A percentile compares a stretch with the other conserved stretches of the same genome.
These are phyloP conservation scores for Sphaeramia orbicularis DNA, from an alignment of 2,797 vertebrate genomes.

Conservation along the genomic window DNA sequence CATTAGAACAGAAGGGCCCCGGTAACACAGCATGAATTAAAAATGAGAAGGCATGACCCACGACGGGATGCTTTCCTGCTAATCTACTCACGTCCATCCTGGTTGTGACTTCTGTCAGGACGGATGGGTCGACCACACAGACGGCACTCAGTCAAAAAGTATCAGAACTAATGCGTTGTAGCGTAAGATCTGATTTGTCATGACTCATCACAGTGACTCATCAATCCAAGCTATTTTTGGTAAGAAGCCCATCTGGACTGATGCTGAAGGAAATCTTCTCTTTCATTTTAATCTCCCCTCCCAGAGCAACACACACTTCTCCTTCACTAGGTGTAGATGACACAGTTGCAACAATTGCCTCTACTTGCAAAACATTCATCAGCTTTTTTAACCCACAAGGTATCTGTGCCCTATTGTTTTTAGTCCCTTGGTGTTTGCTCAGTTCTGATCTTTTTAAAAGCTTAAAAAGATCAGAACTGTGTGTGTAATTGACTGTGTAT, in stretches of 20 bases:
- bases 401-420: not conserved
- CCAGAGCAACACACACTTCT: not conserved
- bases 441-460: constrained; percentile 5
- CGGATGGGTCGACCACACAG: constrained; percentile 19
- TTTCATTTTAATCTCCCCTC: constrained; percentile 17
- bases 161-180: not conserved
- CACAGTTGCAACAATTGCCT: not conserved
- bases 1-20: constrained; percentile 75
- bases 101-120: constrained; percentile 35
- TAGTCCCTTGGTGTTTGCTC: not conserved
- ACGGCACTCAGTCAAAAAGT: constrained; percentile 7
- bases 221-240: not conserved
- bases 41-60: constrained; percentile 70
- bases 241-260: not conserved
- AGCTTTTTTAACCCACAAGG: no score
- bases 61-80: constrained; percentile 41
- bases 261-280: not conserved
- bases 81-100: constrained; percentile 70
- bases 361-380: not conserved
- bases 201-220: constrained; percentile 28
- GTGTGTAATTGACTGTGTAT: constrained; percentile 29
- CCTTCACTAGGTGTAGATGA: not conserved
- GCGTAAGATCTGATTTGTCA: constrained; percentile 19
- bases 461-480: constrained; percentile 20
- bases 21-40: constrained; percentile 81